Evolutionary conservation across 1,140 invertebrate genomes (phyloP).

Genomic region (Drusus annulatus): DNA sequence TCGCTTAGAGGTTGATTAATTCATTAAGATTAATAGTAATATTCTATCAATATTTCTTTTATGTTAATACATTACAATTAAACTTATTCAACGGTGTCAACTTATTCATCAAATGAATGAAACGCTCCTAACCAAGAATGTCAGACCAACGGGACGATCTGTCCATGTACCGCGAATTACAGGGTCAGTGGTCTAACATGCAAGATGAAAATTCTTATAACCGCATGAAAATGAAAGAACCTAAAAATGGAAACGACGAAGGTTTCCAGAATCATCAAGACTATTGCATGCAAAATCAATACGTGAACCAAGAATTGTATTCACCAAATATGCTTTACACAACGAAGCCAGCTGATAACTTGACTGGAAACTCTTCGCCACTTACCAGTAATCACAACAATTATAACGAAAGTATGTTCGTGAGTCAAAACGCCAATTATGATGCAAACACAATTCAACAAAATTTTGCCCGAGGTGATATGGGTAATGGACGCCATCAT

Average conservation of each 20-base stretch:
- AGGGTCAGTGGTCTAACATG: constrained; percentile 44
- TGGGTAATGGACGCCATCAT: constrained; percentile 67
- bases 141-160: constrained; percentile 41
- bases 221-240: constrained; percentile 18
- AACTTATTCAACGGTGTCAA: neutral
- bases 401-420: constrained; percentile 34
- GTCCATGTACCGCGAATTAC: constrained; percentile 43
- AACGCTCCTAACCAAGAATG: constrained; percentile 45
- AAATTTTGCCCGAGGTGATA: constrained; percentile 66
- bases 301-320: constrained; percentile 38
- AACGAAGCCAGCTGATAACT: constrained; percentile 29
- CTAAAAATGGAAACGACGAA: constrained; percentile 26
- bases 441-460: constrained; percentile 46
- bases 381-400: constrained; percentile 7
- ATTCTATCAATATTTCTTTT: neutral
- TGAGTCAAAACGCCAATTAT: constrained; percentile 33
- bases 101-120: constrained; percentile 10
- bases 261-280: constrained; percentile 39
- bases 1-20: neutral
- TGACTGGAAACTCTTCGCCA: neutral
- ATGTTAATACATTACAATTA: no score
- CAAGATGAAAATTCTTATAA: constrained; percentile 35
- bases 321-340: constrained; percentile 33
- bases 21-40: neutral
- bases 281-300: constrained; percentile 41